Evolutionary conservation across 2,113 vertebrate species (phyloP).

Genomic region (Puffinus mauretanicus): DNA sequence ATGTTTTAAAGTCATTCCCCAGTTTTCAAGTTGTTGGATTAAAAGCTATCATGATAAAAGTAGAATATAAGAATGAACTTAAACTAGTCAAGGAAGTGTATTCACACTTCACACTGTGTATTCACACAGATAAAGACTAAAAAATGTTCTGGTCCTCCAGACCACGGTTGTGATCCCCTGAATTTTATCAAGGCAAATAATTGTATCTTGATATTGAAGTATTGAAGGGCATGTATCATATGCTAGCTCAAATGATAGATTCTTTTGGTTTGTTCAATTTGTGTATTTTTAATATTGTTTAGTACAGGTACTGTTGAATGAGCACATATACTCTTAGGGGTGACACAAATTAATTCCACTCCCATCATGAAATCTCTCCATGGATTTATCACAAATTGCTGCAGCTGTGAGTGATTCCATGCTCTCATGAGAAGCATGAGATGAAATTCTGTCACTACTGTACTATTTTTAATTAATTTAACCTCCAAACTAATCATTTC

Average conservation of each 20-base stretch:
- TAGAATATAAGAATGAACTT: not conserved
- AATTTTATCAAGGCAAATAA: not conserved
- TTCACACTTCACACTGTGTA: not conserved
- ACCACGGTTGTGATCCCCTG: not conserved
- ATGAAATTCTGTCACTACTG: conserved; percentile 69
- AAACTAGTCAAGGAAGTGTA: not conserved
- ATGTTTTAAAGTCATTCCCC: not conserved
- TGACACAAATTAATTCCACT: conserved; percentile 60
- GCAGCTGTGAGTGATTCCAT: conserved; percentile 52
- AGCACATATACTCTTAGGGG: not conserved
- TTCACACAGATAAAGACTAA: not conserved
- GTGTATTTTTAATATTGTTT: not conserved
- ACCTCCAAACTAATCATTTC: conserved; percentile 20
- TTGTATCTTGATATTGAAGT: not conserved
- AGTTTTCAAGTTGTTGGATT: not conserved
- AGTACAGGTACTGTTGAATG: not conserved
- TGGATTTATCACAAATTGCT: conserved; percentile 46
- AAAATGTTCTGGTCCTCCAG: not conserved
- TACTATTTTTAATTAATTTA: conserved; percentile 73
- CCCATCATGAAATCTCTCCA: conserved; percentile 40
- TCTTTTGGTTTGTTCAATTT: not conserved
- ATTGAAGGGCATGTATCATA: not conserved
- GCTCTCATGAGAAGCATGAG: conserved; percentile 57
- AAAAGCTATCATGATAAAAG: not conserved
- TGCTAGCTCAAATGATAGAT: not conserved